Evolutionary conservation across 53 echinoderm and acorn worm genomes (phyloP).

Genomic region (Echinometra lucunter): DNA sequence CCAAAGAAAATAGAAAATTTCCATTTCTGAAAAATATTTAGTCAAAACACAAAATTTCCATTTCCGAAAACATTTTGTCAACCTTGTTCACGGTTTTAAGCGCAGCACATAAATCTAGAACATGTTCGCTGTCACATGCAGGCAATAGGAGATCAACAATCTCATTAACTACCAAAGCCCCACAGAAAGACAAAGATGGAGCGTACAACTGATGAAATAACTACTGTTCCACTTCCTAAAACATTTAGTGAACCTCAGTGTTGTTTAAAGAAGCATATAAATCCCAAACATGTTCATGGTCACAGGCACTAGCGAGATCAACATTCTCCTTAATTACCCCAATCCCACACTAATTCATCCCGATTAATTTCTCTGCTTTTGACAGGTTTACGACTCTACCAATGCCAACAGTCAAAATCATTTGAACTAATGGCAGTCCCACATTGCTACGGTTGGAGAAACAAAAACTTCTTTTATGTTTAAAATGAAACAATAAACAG

Average conservation of each 20-base stretch:
- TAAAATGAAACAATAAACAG: neutral
- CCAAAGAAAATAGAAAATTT: too few species aligned
- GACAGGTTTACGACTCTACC: constrained; percentile 23
- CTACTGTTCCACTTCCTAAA: neutral
- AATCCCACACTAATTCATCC: neutral
- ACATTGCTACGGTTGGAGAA: neutral
- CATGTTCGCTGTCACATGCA: too few species aligned
- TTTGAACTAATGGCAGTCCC: neutral
- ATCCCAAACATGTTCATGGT: neutral
- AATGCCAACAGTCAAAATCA: neutral
- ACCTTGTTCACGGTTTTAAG: too few species aligned
- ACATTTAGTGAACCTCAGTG: neutral
- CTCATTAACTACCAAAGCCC: too few species aligned
- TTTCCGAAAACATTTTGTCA: too few species aligned
- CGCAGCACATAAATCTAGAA: too few species aligned
- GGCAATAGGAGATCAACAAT: too few species aligned
- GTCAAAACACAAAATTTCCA: too few species aligned
- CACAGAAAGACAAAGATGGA: too few species aligned
- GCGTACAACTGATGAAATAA: neutral
- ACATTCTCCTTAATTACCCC: neutral
- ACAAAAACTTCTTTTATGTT: neutral
- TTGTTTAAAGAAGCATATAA: neutral
- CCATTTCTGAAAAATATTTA: too few species aligned
- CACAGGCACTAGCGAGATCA: neutral
- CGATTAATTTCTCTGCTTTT: constrained; percentile 14